phyloP scores from a whole-genome alignment of 2,113 vertebrate genomes.

The Amblyopsis rosae region DNA sequence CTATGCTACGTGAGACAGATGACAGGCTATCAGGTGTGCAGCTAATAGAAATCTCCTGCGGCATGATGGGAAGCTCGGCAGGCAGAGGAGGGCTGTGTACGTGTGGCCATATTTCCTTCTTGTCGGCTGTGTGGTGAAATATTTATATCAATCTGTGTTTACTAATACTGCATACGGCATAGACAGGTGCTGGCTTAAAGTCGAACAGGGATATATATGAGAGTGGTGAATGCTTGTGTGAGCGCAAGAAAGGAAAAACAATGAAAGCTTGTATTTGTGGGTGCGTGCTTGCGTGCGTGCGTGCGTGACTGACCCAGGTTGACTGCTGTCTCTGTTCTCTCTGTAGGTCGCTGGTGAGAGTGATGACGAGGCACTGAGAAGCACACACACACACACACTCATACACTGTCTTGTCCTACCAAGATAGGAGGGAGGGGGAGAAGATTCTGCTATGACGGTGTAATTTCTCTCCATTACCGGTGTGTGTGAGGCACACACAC shows the following conservation, averaged over 20 bases:
- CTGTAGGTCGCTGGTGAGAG: conserved; percentile 74
- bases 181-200: not conserved
- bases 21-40: conserved; percentile 32
- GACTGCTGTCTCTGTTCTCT: conserved; percentile 75
- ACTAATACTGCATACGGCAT: conserved; percentile 5
- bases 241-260: not conserved
- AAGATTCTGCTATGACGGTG: conserved; percentile 65
- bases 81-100: conserved; percentile 39
- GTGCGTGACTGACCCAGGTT: conserved; percentile 60
- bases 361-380: conserved; percentile 72
- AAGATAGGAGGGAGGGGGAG: conserved; percentile 56
- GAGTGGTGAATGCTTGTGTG: conserved; percentile 10
- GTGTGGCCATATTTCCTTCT: conserved; percentile 6
- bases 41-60: conserved; percentile 55
- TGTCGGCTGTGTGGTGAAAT: conserved; percentile 1
- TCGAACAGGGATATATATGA: conserved; percentile 19
- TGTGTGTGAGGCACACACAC: conserved; percentile 61
- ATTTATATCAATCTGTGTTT: not conserved
- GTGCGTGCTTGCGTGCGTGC: conserved; percentile 3
- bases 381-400: conserved; percentile 39
- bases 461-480: conserved; percentile 67
- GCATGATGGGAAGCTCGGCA: conserved; percentile 52
- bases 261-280: not conserved
- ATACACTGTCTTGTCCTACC: conserved; percentile 53
- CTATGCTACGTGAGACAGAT: not conserved